Evolutionary conservation across 1,140 invertebrate genomes (phyloP), one percentile per base, ranked within the genome.

Genomic region (Octopus bimaculoides): DNA sequence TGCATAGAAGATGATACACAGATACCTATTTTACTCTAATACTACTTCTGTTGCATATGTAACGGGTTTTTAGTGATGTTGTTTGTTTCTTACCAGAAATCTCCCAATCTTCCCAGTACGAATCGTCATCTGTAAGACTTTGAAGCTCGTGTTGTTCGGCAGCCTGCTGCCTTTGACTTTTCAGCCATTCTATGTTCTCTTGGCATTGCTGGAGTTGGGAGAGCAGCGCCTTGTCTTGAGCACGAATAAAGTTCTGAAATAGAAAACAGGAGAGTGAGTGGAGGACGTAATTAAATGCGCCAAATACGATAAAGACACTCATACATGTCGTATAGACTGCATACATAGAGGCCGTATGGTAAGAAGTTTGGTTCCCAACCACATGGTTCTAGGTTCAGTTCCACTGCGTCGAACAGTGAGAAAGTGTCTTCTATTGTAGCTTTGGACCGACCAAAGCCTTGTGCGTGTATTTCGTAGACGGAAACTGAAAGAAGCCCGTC

Each of bases 91-190:
- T 20, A 75, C 74, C 74, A 6, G 74, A 75, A 14, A 75, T 75
- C 52, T 75, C 74, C 74, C 74, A 75, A 52, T 75, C 74, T 53
- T 75, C 74, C 74, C 74, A 75, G 26, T 75, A 75, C 26, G 41
- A 52, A 17, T 75, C 74, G 17, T 75, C 74, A 14, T 12, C 61
- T 4, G 14, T 41, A 17, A 75, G 8, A 17, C 26, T 53, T 4
- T 53, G 26, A 14, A 75, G 7, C 52, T 75, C 74, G 14, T 71
- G 66, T 14, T 75, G 26, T 52, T 75, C 74, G 52, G 74, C 74
- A 7, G 74, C 74, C 26, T 75, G 26, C 14, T 52, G 26, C 52
- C 74, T n/a, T 41, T 75, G 74, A 17, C 74, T 75, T 6, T 75
- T 75, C 17, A 75, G 74, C 74, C 52, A 14, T 52, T 75, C 74